Evolutionary conservation across 2,888 invertebrate genomes (phyloP).

Genomic region (Polydrusus pterygomalis): DNA sequence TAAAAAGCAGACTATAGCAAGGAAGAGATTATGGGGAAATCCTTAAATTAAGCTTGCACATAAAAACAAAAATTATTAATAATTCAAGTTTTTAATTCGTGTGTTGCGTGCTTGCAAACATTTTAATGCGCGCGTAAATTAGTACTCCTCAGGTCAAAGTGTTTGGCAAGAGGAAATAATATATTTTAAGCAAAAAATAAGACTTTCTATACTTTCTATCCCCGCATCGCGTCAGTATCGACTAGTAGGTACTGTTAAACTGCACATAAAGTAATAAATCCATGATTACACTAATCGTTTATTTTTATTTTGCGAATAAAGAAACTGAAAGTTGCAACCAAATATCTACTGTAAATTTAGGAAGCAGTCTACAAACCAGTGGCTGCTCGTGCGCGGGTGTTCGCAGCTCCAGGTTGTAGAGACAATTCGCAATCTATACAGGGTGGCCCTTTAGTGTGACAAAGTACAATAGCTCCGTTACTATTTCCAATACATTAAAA

Average conservation of each 20-base stretch:
- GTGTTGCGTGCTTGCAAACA: conserved; percentile 7
- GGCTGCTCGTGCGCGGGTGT: no score
- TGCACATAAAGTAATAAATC: conserved; percentile 1
- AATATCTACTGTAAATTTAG: neutral
- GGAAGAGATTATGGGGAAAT: conserved; percentile 1
- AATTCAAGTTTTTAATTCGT: conserved; percentile 10
- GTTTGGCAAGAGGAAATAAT: conserved; percentile 15
- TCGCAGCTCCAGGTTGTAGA: no score
- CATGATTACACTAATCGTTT: neutral
- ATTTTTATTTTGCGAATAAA: neutral
- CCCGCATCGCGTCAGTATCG: neutral
- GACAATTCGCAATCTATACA: no score
- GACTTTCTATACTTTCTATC: conserved; percentile 21
- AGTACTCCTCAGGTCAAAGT: conserved; percentile 9
- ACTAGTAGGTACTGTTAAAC: neutral
- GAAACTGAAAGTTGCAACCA: conserved; percentile 10
- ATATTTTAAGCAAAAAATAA: neutral
- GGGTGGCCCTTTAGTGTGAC: no score
- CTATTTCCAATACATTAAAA: no score
- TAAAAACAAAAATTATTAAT: conserved; percentile 2
- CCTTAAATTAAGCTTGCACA: neutral
- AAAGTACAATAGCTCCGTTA: no score
- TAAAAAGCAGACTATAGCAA: neutral
- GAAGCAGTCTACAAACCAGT: no score
- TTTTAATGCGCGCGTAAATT: neutral